Evolutionary conservation across 2,113 vertebrate genomes (phyloP).

Genomic region (Dascyllus trimaculatus): DNA sequence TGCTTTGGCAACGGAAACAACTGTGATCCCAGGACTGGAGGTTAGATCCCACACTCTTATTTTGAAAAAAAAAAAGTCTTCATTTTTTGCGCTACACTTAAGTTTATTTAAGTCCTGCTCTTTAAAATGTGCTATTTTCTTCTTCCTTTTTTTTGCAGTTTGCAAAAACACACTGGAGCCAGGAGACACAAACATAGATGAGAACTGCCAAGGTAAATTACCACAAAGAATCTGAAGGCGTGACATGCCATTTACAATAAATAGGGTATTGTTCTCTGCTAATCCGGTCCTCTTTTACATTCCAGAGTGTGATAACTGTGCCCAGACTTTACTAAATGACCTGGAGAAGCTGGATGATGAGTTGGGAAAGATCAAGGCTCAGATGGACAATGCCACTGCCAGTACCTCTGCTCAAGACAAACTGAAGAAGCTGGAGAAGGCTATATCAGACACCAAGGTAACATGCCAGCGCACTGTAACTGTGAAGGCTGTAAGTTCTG

Average conservation of each 20-base stretch:
- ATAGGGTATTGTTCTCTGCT: neutral
- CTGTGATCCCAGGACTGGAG: constrained; percentile 92
- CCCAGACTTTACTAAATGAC: constrained; percentile 89
- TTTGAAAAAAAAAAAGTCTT: neutral
- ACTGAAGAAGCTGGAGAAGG: constrained; percentile 87
- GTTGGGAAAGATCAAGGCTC: constrained; percentile 86
- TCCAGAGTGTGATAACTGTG: constrained; percentile 94
- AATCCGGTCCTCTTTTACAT: constrained; percentile 16
- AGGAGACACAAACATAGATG: constrained; percentile 87
- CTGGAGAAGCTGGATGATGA: constrained; percentile 86
- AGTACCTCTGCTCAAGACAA: constrained; percentile 80
- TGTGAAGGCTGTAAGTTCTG: neutral
- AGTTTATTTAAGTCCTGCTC: neutral
- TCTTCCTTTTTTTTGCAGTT: constrained; percentile 80
- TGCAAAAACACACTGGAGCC: constrained; percentile 90
- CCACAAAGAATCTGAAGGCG: neutral
- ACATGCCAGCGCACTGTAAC: neutral
- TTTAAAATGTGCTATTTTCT: neutral
- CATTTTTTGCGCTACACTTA: neutral
- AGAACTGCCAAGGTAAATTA: constrained; percentile 88
- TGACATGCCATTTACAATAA: neutral
- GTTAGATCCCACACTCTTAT: constrained; percentile 73
- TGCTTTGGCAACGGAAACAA: constrained; percentile 89
- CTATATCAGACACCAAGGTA: constrained; percentile 89
- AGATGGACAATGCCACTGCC: constrained; percentile 83